These are phyloP conservation scores for Cistogaster globosa DNA, from an alignment of 2,888 invertebrate species.

Conservation along the genomic window DNA sequence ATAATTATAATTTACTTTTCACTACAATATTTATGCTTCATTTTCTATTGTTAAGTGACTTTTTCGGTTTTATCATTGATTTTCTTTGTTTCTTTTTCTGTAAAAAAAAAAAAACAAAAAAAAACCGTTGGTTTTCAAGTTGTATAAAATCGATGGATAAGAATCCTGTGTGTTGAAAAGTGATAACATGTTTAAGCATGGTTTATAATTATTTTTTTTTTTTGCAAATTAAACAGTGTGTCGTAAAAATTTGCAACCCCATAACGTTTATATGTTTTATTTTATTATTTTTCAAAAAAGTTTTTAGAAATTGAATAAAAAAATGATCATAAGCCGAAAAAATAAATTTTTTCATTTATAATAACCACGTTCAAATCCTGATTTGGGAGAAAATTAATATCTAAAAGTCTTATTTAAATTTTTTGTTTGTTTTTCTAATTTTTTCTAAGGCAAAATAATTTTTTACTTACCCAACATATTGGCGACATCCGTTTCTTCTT, in stretches of 20 bases:
- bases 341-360: no score
- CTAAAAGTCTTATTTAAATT: no score
- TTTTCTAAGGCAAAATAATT: background rate
- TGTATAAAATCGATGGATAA: background rate
- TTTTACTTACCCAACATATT: conserved; percentile 92
- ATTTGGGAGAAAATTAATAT: no score
- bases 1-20: no score
- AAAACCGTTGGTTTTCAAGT: background rate
- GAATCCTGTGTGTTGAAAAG: background rate
- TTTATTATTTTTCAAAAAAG: no score
- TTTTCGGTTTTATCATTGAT: background rate
- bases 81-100: background rate
- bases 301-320: no score
- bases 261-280: no score
- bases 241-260: background rate
- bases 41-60: background rate
- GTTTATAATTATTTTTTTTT: no score
- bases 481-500: conserved; percentile 97
- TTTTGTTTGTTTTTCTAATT: no score
- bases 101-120: no score
- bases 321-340: no score
- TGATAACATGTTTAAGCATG: background rate
- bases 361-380: no score
- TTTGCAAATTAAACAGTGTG: background rate
- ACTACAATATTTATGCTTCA: background rate